Evolutionary conservation across 2,113 vertebrate genomes (phyloP).

Genomic region (Machaerirhynchus nigripectus): DNA sequence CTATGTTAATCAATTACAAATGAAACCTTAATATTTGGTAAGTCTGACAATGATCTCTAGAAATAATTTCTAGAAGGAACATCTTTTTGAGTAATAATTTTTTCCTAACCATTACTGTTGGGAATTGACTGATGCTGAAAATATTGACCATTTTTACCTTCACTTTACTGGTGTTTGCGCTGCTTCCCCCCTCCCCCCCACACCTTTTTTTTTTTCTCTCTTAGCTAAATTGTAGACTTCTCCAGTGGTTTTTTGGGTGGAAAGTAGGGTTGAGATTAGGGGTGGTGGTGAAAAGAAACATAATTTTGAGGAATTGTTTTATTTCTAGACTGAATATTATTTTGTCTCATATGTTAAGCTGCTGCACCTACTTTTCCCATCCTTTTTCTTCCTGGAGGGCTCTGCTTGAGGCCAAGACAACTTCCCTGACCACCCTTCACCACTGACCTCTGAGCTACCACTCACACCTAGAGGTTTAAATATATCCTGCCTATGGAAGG

Average conservation of each 20-base stretch:
- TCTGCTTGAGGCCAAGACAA: fast-evolving
- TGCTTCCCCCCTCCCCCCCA: fast-evolving
- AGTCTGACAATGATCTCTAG: not conserved
- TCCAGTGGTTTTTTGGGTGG: not conserved
- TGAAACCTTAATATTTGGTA: not conserved
- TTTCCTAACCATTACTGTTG: not conserved
- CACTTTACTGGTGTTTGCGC: not conserved
- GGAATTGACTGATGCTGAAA: not conserved
- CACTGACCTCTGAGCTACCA: not conserved
- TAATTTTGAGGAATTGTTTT: not conserved
- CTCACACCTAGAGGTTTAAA: not conserved
- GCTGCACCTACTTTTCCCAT: not conserved
- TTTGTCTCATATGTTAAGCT: not conserved
- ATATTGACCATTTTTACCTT: not conserved
- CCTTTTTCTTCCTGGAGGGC: not conserved
- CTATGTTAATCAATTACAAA: not conserved
- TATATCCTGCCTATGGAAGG: not conserved
- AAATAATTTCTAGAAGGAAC: not conserved
- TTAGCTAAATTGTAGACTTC: not conserved
- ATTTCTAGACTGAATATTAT: not conserved
- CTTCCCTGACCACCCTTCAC: not conserved
- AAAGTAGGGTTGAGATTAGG: not conserved
- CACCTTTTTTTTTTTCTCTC: not conserved
- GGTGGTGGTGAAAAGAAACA: not conserved
- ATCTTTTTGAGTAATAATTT: not conserved